phyloP scores from a whole-genome alignment of 2,888 invertebrate genomes.

The Noctua janthina region DNA sequence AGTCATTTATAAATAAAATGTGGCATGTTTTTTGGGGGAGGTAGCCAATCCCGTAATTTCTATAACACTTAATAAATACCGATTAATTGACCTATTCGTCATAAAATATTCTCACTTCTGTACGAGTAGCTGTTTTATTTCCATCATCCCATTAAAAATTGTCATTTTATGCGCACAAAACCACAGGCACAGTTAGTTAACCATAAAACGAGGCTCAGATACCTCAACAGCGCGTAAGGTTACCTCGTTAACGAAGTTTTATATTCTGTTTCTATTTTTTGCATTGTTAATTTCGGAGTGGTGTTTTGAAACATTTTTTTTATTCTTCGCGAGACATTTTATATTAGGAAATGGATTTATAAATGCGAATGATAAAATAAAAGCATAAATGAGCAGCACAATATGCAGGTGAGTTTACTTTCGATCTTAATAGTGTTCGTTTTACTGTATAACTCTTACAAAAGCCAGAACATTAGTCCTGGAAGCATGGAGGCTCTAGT shows the following conservation, averaged over 20 bases:
- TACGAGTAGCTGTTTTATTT: not conserved
- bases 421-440: not conserved
- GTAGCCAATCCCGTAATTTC: not conserved
- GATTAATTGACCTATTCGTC: not conserved
- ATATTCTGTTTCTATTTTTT: conserved; percentile 38
- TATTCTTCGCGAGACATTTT: conserved; percentile 1
- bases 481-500: not conserved
- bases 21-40: not conserved
- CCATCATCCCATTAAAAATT: not conserved
- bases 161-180: conserved; percentile 11
- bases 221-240: conserved; percentile 47
- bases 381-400: not conserved
- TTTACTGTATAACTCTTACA: not conserved
- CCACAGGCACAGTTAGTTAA: conserved; percentile 25
- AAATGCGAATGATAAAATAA: not conserved
- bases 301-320: conserved; percentile 10
- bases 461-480: too few species aligned
- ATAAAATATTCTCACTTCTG: not conserved
- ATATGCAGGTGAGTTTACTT: not conserved
- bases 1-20: not conserved
- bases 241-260: conserved; percentile 52
- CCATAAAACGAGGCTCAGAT: conserved; percentile 48
- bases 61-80: not conserved
- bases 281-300: conserved; percentile 36
- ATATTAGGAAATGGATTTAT: not conserved